Percentiles rank a stretch among this genome's conserved stretches.
phyloP scores from a whole-genome alignment of 2,888 invertebrate species.

The Bellardia pandia region DNA sequence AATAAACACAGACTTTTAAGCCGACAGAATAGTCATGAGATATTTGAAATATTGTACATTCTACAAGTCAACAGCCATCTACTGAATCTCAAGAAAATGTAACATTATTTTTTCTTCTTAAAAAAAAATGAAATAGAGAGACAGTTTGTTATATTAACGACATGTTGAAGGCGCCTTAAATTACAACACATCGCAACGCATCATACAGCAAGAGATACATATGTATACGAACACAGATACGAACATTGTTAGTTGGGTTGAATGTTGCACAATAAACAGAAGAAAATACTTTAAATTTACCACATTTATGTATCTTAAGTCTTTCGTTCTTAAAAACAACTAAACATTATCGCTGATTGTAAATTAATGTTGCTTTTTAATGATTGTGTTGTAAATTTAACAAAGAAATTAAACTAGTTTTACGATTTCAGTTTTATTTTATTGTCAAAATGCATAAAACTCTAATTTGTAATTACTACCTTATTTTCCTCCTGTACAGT shows the following conservation, averaged over 20 bases:
- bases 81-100: constrained; percentile 55
- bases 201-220: not conserved
- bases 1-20: constrained; percentile 23
- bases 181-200: constrained; percentile 41
- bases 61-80: constrained; percentile 45
- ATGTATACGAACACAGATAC: too few relatives aligned
- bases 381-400: not conserved
- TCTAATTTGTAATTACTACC: constrained; percentile 13
- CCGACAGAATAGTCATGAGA: constrained; percentile 52
- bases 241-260: not conserved
- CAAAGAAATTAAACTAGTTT: constrained; percentile 2
- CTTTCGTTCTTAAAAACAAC: constrained; percentile 15
- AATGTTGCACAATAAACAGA: constrained; percentile 33
- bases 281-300: constrained; percentile 13
- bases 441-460: not conserved
- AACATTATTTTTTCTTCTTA: constrained; percentile 34
- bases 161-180: constrained; percentile 70
- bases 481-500: constrained; percentile 21
- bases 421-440: not conserved
- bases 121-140: constrained; percentile 18
- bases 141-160: constrained; percentile 54
- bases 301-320: constrained; percentile 16
- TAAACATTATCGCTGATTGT: not conserved
- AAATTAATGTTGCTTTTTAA: constrained; percentile 16
- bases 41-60: constrained; percentile 64